These are phyloP conservation scores for Cantharis nigra DNA, from an alignment of 2,888 invertebrate species.

Conservation along the genomic window DNA sequence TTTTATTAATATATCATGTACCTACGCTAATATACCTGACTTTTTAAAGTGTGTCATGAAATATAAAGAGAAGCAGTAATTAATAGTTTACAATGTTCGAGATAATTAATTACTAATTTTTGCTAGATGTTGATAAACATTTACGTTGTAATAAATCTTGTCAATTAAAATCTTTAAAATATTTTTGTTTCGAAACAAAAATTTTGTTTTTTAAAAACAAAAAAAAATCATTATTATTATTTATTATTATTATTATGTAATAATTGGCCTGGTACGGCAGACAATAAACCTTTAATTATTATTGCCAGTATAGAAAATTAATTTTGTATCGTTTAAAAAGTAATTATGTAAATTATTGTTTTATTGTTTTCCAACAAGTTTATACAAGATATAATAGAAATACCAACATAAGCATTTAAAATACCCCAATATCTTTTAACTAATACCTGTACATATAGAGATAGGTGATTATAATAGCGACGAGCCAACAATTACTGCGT, in stretches of 20 bases:
- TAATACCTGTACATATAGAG: constrained; percentile 49
- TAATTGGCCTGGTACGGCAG: background rate
- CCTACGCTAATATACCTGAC: background rate
- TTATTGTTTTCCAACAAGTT: background rate
- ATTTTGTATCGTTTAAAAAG: background rate
- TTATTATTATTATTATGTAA: background rate
- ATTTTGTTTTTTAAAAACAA: background rate
- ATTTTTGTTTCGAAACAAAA: background rate
- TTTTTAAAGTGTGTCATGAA: constrained; percentile 12
- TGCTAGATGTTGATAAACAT: background rate
- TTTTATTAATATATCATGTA: constrained; percentile 3
- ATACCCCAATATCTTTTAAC: constrained; percentile 53
- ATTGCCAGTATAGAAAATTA: background rate
- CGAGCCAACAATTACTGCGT: constrained; percentile 57
- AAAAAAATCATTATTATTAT: background rate
- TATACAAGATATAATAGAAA: constrained; percentile 15
- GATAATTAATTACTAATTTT: constrained; percentile 2
- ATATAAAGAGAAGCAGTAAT: constrained; percentile 6
- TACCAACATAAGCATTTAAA: constrained; percentile 49
- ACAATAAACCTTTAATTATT: background rate
- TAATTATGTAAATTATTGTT: constrained; percentile 5
- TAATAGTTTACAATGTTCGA: background rate
- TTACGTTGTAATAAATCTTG: constrained; percentile 1
- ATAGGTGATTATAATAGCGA: constrained; percentile 47
- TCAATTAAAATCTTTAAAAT: background rate